Evolutionary conservation across 2,888 invertebrate species (phyloP), one percentile per base, ranked within the genome.

Genomic region (Acrobasis repandana): DNA sequence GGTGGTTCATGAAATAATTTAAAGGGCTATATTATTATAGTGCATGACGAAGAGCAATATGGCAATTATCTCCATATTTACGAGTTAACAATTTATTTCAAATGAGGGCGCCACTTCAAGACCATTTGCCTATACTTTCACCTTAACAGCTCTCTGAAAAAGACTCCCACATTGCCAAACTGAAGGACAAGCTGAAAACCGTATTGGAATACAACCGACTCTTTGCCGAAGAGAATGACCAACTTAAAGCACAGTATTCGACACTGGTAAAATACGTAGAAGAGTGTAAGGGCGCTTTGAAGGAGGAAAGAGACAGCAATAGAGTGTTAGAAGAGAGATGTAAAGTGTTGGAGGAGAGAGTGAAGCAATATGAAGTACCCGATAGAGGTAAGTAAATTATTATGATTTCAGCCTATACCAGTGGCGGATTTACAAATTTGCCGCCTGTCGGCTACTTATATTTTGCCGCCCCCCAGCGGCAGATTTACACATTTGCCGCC

Each of bases 131-230:
- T n/a, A 3, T 11, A 1, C n/a, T 43, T 43, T 43, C n/a, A 10
- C 10, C 11, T 67, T 69, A 63, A 18, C 72, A 94, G 94, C 75
- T 95, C 57, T 90, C 94, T 60, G 93, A 94, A 70, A 95, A 93
- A 77, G 94, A 94, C 58, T 79, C 88, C 14, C 90, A 94, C 70
- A 93, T 95, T 74, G 78, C 89, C 60, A 95, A 94, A 76, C 77
- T 95, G 6, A 93, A 94, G 58, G 94, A 94, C 52, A 95, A 95
- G 73, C 79, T 95, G 0, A 89, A 92, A 65, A 85, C 90, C 0
- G 86, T 95, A 0, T 87, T 95, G 58, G 93, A 93, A 54, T 93
- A 93, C 67, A 95, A 95, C 75, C 93, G 93, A 61, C 88, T 94
- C 47, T 93, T 95, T 65, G 92, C 93, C 0, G 91, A 93, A 63